Base-by-base conservation (phyloP, 2,113 vertebrate genomes). In the Embiotoca jacksoni region DNA sequence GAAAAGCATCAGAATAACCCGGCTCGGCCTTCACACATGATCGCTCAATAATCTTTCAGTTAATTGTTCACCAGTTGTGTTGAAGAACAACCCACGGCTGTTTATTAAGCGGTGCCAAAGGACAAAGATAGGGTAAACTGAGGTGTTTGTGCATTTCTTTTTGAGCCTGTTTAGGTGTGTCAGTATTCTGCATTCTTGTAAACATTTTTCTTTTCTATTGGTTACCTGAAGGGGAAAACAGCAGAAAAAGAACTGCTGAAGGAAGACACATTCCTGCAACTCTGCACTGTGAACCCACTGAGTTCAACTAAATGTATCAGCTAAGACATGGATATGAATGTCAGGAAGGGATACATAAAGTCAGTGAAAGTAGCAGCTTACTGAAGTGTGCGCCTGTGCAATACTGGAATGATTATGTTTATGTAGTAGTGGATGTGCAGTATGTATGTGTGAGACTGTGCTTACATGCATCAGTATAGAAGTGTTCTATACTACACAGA, bases 11-110 rank as follows among this genome's bases (percentile, higher is more conserved):
- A 66, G n/a, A 69, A 67, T 69, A 16, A 47, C 23, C 57, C 65
- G 30, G 1, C 74, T 58, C 5, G 3, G 36, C 71, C 36, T 54
- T 81, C 50, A 75, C 76, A 58, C 5, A 52, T 76, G 61, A 75
- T 68, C 8, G 49, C 36, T 75, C 63, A 54, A 14, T 85, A 73
- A 69, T 79, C 52, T 55, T 47, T 72, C 33, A 71, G 86, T 87
- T 90, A 85, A 93, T 82, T 75, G 67, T 91, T 91, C 60, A 83
- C 80, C 31, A 54, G 75, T 74, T n/a, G 8, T 71, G 66, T 81
- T 82, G 75, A 80, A 82, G 76, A 85, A 62, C 63, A 89, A 65
- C 78, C 58, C 7, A 58, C 66, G 75, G 60, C 35, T 36, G 9
- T 64, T 60, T 77, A 23, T 56, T 30, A 58, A 74, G 46, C 65